A percentile compares a stretch with the other conserved stretches of the same genome.
These are phyloP conservation scores for Myiagra hebetior DNA, from an alignment of 2,113 vertebrate genomes.

Conservation along the genomic window DNA sequence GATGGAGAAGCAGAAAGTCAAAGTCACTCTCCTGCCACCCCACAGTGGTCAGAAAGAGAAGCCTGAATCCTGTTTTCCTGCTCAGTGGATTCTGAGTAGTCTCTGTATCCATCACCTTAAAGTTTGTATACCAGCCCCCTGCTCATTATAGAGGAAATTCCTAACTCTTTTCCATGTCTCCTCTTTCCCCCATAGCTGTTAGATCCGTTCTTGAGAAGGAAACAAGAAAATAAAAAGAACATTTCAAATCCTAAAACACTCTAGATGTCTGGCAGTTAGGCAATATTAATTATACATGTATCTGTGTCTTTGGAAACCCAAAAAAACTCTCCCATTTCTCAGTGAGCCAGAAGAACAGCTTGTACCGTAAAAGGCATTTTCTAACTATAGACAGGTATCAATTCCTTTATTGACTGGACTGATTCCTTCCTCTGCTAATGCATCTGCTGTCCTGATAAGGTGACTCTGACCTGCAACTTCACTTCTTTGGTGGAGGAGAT, in stretches of 20 bases:
- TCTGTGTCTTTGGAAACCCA: neutral
- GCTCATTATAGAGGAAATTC: neutral
- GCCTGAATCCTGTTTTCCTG: neutral
- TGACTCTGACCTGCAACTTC: neutral
- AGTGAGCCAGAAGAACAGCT: neutral
- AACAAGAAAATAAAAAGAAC: neutral
- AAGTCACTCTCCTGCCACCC: neutral
- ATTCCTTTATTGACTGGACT: constrained; percentile 7
- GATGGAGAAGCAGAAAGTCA: neutral
- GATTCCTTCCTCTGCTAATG: constrained; percentile 27
- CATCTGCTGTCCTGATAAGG: neutral
- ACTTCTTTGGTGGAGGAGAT: neutral
- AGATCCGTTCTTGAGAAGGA: neutral
- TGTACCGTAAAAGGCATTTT: neutral
- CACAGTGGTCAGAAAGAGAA: neutral
- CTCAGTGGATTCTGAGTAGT: neutral
- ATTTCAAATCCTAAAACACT: neutral
- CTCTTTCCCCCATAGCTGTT: neutral
- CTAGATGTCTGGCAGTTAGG: neutral
- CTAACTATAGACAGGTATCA: constrained; percentile 21
- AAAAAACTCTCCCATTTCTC: neutral
- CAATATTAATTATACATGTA: constrained; percentile 16
- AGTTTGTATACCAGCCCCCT: neutral
- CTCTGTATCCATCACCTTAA: neutral
- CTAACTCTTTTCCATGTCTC: neutral